Percentiles rank a stretch among this genome's conserved stretches.
Evolutionary conservation across 2,888 invertebrate species (phyloP).

Genomic region (Drosophila differens): DNA sequence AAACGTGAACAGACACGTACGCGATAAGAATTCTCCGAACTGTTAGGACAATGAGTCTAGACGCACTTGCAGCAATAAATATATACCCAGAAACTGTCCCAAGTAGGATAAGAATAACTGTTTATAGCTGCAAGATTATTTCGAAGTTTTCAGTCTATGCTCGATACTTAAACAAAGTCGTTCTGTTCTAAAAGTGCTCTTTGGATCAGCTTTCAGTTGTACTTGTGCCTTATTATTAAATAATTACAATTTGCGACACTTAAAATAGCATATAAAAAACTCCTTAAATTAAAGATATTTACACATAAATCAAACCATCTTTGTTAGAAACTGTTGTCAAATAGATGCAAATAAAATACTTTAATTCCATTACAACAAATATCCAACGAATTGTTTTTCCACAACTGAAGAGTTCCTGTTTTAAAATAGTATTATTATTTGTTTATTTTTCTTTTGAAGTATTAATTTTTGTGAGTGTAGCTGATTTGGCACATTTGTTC

Average conservation of each 20-base stretch:
- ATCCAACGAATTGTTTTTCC: neutral
- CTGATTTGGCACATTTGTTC: constrained; percentile 67
- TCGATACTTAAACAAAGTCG: neutral
- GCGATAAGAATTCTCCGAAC: too few species aligned
- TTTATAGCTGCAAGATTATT: too few species aligned
- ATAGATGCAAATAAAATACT: accelerated
- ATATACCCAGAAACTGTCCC: too few species aligned
- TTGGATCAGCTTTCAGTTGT: neutral
- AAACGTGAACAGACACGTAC: too few species aligned
- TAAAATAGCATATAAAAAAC: neutral
- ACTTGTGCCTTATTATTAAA: too few species aligned
- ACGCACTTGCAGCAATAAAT: too few species aligned
- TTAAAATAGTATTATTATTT: neutral
- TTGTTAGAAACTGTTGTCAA: neutral
- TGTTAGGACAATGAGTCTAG: too few species aligned
- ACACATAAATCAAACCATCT: neutral
- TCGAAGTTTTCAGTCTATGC: neutral
- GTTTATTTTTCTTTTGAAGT: neutral
- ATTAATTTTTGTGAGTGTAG: neutral
- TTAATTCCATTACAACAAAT: neutral
- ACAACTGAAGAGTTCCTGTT: neutral
- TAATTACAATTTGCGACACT: neutral
- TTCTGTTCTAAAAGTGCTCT: too few species aligned
- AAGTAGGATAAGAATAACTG: too few species aligned
- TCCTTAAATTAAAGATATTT: neutral